Percentiles rank a stretch among this genome's conserved stretches.
Evolutionary conservation across 2,113 vertebrate genomes (phyloP).

Genomic region (Ceratotherium simum): DNA sequence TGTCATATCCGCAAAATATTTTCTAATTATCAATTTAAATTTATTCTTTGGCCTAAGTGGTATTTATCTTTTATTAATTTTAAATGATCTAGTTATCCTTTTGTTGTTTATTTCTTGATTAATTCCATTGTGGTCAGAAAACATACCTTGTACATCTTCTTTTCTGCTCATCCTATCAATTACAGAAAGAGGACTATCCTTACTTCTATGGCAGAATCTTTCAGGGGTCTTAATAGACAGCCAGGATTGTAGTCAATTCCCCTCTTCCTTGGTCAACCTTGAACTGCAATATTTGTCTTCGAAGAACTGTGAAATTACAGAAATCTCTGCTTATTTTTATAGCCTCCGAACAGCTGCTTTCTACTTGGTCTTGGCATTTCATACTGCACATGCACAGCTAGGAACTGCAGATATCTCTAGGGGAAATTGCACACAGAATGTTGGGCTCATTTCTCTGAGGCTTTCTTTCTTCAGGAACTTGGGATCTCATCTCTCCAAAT

Average conservation of each 20-base stretch:
- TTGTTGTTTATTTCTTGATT: constrained; percentile 2
- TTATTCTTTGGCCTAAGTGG: background rate
- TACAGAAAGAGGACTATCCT: background rate
- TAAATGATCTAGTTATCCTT: background rate
- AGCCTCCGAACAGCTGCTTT: background rate
- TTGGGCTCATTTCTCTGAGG: background rate
- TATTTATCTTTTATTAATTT: background rate
- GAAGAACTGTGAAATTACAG: background rate
- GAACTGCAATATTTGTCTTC: background rate
- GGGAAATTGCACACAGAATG: background rate
- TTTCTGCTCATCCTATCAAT: background rate
- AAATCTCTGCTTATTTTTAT: constrained; percentile 15
- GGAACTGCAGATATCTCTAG: background rate
- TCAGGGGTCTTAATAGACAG: background rate
- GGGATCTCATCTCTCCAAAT: background rate
- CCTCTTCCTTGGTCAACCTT: background rate
- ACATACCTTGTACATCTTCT: background rate
- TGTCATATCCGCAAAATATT: background rate
- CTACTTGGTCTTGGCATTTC: background rate
- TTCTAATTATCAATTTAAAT: constrained; percentile 26
- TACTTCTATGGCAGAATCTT: background rate
- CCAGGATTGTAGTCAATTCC: background rate
- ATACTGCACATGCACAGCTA: background rate
- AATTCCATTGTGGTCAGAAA: background rate
- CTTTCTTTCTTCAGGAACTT: background rate